Base-by-base conservation (phyloP, 2,797 vertebrate species). In the Molossus molossus region DNA sequence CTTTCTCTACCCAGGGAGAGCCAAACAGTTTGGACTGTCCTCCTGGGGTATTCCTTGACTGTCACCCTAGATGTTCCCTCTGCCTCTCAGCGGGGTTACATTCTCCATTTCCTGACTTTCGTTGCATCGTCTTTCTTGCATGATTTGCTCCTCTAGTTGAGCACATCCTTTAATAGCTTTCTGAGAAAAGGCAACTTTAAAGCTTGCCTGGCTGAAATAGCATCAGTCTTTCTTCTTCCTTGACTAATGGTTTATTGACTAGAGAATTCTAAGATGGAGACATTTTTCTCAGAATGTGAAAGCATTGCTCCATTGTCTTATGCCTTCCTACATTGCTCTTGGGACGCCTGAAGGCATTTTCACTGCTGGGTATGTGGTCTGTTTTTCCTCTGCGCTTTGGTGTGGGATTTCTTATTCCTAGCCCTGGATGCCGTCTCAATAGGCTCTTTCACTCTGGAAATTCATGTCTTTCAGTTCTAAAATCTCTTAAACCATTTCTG, bases 121-220 rank as follows among this genome's bases (percentile, higher is more conserved):
- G n/a, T 5, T 3, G 5, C 9, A 55, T 77, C 48, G 70, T 40
- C 64, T 87, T 45, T 58, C 33, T 73, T 92, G 64, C 15, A 8
- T 88, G 11, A 27, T 48, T 73, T 73, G 58, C 10, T 72, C 23
- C 62, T 48, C 37, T 23, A 37, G 3, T n/a, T 50, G 37, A 77
- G 33, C 9, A 77, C 64, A 57, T 57, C 40, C 25, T 53, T 27
- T 45, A 60, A 27, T 1, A 53, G 12, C 21, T 80, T 88, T 33
- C 72, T 62, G 33, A 87, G 57, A 72, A 82, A 83, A 80, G 25
- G n/a, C 15, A 50, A 25, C 12, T 82, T 84, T 88, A 91, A 84
- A 76, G 9, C 20, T 84, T 50, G 17, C 53, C n/a, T 33, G 9
- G 14, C 50, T 88, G 3, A 73, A 25, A 69, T 53, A 15, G 7